Conservation (phyloP, 2,888 invertebrate genomes). For the Euplexia lucipara region DNA sequence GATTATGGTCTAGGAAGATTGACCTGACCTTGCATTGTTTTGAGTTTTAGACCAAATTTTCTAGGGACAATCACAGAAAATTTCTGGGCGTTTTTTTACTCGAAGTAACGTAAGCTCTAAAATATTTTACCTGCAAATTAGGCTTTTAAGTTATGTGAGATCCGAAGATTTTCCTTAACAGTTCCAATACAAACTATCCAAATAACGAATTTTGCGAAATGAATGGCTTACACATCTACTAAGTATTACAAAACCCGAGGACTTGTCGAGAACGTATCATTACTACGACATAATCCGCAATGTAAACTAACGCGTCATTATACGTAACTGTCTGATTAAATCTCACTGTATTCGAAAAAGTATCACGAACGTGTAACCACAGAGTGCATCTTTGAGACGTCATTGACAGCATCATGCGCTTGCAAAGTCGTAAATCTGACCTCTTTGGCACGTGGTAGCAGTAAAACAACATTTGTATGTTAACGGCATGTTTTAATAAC, state of each 20-base stretch:
- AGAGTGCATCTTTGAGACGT: constrained; percentile 52
- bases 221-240: constrained; percentile 29
- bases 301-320: constrained; percentile 33
- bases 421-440: constrained; percentile 48
- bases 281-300: constrained; percentile 43
- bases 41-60: constrained; percentile 13
- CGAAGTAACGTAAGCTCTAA: background rate
- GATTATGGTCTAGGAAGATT: constrained; percentile 27
- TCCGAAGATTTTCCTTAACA: background rate
- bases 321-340: constrained; percentile 59
- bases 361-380: constrained; percentile 48
- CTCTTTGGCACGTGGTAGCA: constrained; percentile 37
- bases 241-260: constrained; percentile 50
- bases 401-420: constrained; percentile 55
- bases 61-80: background rate
- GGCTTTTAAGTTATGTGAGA: background rate
- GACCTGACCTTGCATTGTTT: constrained; percentile 58
- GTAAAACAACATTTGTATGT: constrained; percentile 31
- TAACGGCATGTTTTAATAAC: constrained; percentile 22
- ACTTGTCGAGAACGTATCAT: constrained; percentile 35
- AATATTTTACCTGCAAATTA: too few relatives aligned
- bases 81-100: background rate
- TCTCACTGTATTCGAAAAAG: constrained; percentile 52
- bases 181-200: background rate
- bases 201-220: constrained; percentile 26